Evolutionary conservation across 2,113 vertebrate species (phyloP), one percentile per base, ranked within the genome.

Genomic region (Panurus biarmicus): DNA sequence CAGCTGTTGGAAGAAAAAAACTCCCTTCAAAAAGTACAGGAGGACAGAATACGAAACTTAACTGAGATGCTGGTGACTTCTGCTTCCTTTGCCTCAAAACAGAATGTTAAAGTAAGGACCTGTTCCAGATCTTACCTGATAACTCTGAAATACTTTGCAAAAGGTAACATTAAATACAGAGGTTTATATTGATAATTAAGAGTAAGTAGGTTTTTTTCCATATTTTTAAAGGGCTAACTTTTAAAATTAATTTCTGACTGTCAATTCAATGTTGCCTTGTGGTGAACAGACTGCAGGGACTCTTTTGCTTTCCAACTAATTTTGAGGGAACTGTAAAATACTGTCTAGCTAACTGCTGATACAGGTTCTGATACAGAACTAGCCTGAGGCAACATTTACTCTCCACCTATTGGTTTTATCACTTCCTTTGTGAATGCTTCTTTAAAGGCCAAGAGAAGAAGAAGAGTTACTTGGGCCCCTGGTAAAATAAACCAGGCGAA

Each of bases 1-100:
- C 99, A 99, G 90, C 97, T 99, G 36, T 90, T 99, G 44, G 98
- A 99, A 77, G 99, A 99, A 89, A 99, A 99, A 86, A 98, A 99
- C 82, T 98, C 98, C 57, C 98, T 99, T 71, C 99, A 99, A 95
- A 98, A 98, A 95, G 98, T 99, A 10, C 98, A 99, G 35, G 95
- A 98, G 91, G 98, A 99, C 60, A 93, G 98, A 56, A 99, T 99
- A 94, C 97, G 85, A 44, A 99, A 99, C 70, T 93, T 99, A 62
- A 99, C 98, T 24, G 98, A 98, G 42, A 98, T 99, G 88, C 94
- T 99, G 11, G 98, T 99, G 72, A 99, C 98, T 5, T 97, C 98
- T 53, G 98, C 98, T 79, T 98, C 98, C 22, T 96, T 97, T 81
- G 82, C 91, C 18, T 94, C 97, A 13, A 93, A 96, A 21, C 89